phyloP scores from a whole-genome alignment of 1,140 invertebrate species.

The Sminthurides bifidus region DNA sequence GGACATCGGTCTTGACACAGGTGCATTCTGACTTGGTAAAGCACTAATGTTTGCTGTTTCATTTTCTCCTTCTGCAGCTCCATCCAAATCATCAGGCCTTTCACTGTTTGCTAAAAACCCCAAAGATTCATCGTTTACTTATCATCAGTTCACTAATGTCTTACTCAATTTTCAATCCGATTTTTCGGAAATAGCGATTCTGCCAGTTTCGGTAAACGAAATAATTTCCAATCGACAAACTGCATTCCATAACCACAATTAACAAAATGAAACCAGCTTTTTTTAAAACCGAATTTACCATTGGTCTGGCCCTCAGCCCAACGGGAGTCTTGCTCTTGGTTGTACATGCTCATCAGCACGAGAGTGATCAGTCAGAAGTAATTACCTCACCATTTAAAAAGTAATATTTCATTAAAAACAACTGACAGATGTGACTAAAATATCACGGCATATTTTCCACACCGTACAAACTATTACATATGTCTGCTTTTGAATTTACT shows the following conservation, averaged over 20 bases:
- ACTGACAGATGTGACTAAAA: background rate
- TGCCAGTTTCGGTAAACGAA: too few species aligned
- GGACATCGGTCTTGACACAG: constrained; percentile 16
- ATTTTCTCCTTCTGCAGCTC: constrained; percentile 8
- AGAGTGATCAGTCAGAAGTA: background rate
- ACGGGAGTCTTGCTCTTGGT: background rate
- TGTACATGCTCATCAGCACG: background rate
- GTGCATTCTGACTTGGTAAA: background rate
- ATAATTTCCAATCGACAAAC: background rate
- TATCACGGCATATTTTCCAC: background rate
- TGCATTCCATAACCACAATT: background rate
- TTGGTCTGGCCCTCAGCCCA: constrained; percentile 2
- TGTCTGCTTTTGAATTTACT: constrained; percentile 1
- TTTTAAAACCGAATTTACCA: background rate
- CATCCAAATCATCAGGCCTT: constrained; percentile 5
- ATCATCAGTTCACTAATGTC: too few species aligned
- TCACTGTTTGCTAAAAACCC: background rate
- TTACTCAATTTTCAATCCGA: too few species aligned
- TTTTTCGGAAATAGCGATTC: too few species aligned
- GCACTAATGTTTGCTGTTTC: background rate
- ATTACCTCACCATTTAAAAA: background rate
- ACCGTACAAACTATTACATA: background rate
- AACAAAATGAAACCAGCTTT: background rate
- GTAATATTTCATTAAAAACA: background rate
- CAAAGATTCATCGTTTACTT: too few species aligned